Evolutionary conservation across 2,797 vertebrate genomes (phyloP).

Genomic region (Chromis chromis): DNA sequence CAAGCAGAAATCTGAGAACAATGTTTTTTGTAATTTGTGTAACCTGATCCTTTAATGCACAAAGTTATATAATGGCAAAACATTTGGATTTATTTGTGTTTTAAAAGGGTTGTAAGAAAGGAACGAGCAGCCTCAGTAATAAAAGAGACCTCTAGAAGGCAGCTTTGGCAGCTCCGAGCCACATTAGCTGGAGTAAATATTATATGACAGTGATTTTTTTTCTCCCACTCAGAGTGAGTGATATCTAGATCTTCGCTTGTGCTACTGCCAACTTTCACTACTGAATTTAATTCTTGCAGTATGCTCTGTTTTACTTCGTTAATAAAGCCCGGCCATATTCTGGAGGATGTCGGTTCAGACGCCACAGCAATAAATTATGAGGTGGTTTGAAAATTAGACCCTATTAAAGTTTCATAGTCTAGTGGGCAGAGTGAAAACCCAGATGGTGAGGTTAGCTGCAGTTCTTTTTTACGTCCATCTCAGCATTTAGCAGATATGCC

Average conservation of each 20-base stretch:
- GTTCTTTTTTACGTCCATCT: slow-evolving; percentile 41
- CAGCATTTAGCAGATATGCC: slow-evolving; percentile 56
- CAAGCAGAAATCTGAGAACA: neutral
- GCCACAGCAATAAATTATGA: slow-evolving; percentile 56
- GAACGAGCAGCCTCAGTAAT: slow-evolving; percentile 22
- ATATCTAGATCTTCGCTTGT: slow-evolving; percentile 17
- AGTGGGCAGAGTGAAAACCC: slow-evolving; percentile 47
- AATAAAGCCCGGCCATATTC: slow-evolving; percentile 8
- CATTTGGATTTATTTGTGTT: slow-evolving; percentile 3
- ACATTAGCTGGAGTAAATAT: slow-evolving; percentile 45
- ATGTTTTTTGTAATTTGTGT: neutral
- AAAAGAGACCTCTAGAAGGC: slow-evolving; percentile 58
- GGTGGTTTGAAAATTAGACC: slow-evolving; percentile 64
- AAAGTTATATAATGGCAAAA: neutral
- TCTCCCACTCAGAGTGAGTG: slow-evolving; percentile 4
- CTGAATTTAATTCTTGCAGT: slow-evolving; percentile 6
- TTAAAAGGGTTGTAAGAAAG: slow-evolving; percentile 23
- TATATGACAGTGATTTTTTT: slow-evolving; percentile 44
- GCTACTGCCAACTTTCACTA: slow-evolving; percentile 18
- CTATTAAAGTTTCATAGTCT: slow-evolving; percentile 66
- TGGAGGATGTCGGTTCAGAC: slow-evolving; percentile 19
- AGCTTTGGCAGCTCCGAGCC: slow-evolving; percentile 42
- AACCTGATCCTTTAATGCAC: neutral
- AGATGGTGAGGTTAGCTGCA: slow-evolving; percentile 36
- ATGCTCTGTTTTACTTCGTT: slow-evolving; percentile 32